A percentile compares a stretch with the other conserved stretches of the same genome.
These are phyloP conservation scores for Meliscaeva auricollis DNA, from an alignment of 2,888 invertebrate genomes.

Conservation along the genomic window DNA sequence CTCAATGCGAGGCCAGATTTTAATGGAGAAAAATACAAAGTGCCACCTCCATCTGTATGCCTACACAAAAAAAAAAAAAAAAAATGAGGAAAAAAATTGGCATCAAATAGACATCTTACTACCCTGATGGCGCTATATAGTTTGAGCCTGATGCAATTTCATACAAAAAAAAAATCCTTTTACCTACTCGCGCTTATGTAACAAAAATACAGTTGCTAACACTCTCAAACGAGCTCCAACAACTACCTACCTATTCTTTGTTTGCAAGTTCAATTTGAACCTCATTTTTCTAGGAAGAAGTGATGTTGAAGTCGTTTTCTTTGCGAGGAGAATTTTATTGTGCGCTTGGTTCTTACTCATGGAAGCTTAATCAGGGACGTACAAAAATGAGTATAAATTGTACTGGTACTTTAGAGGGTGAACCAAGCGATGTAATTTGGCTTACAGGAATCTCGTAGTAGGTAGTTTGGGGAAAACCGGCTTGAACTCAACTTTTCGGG, in stretches of 20 bases:
- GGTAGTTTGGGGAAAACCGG: too few species aligned
- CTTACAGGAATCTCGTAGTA: too few species aligned
- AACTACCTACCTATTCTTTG: slow-evolving; percentile 35
- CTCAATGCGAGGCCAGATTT: slow-evolving; percentile 36
- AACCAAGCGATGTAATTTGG: too few species aligned
- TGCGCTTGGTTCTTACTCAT: neutral
- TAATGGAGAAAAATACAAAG: slow-evolving; percentile 35
- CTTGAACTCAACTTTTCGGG: too few species aligned
- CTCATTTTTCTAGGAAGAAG: slow-evolving; percentile 31
- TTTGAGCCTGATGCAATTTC: neutral
- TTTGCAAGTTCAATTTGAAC: slow-evolving; percentile 65
- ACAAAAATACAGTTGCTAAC: slow-evolving; percentile 39
- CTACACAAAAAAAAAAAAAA: neutral
- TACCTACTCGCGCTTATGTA: slow-evolving; percentile 44
- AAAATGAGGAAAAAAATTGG: slow-evolving; percentile 20
- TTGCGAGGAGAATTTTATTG: neutral
- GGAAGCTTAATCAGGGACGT: neutral
- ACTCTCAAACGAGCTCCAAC: neutral
- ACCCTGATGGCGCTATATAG: slow-evolving; percentile 3
- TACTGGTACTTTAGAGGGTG: too few species aligned
- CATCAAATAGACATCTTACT: slow-evolving; percentile 32
- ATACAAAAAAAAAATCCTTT: slow-evolving; percentile 19
- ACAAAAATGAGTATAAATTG: neutral
- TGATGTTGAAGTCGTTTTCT: slow-evolving; percentile 13
- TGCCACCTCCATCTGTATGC: slow-evolving; percentile 31